Percentiles rank a stretch among this genome's conserved stretches.
Conservation (phyloP, 2,888 invertebrate genomes). For the Himalopsyche tibetana region DNA sequence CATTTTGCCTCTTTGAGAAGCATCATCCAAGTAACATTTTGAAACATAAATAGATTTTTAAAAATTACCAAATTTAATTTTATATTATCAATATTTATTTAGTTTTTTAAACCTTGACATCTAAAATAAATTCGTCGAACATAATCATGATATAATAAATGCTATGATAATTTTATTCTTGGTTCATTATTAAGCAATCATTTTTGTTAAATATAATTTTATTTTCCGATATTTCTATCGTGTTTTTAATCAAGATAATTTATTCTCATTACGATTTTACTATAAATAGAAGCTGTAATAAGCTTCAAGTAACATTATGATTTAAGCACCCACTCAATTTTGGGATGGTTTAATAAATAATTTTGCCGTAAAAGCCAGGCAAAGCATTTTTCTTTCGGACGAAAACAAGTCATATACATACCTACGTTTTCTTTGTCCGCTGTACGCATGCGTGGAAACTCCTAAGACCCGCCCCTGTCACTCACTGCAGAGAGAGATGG, state of each 20-base stretch:
- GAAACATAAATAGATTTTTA: no score
- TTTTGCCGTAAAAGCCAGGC: slow-evolving; percentile 31
- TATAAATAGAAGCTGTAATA: slow-evolving; percentile 6
- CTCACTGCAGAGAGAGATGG: slow-evolving; percentile 49
- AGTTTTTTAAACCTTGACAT: no score
- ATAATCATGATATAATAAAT: no score
- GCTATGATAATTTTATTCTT: no score
- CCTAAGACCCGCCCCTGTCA: slow-evolving; percentile 59
- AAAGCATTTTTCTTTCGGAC: slow-evolving; percentile 36
- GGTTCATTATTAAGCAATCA: no score
- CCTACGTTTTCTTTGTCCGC: slow-evolving; percentile 45
- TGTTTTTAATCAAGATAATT: neutral
- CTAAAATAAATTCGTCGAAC: no score
- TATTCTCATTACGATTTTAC: neutral
- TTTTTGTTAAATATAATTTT: neutral
- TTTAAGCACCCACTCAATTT: slow-evolving; percentile 35
- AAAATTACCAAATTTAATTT: no score
- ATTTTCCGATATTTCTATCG: neutral
- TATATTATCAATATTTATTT: no score
- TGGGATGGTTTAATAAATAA: slow-evolving; percentile 36
- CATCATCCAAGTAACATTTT: no score
- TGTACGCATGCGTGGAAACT: slow-evolving; percentile 59
- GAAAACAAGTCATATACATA: slow-evolving; percentile 41
- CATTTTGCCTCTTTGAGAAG: no score
- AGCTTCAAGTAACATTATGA: slow-evolving; percentile 19